Evolutionary conservation across 2,113 vertebrate species (phyloP), one percentile per base, ranked within the genome.

Genomic region (Lampris incognitus): DNA sequence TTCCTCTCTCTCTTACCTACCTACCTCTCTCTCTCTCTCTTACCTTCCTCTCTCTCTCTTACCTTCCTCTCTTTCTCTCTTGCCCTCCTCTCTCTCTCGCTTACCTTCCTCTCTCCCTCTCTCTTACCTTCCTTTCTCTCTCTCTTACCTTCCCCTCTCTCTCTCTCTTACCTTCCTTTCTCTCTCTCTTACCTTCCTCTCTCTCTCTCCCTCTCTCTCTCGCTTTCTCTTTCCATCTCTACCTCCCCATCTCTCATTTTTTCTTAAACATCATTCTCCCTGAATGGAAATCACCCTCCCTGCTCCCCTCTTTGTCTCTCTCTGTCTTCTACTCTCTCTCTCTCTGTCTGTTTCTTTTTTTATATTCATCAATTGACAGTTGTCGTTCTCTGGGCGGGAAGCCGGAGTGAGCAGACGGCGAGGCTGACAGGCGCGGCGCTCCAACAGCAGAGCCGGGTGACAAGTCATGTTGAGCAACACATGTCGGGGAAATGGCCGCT

Each of bases 371-470:
- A 24, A 62, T 74, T 87, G 86, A 85, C 85, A 86, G 86, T 83
- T 52, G 74, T 52, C 72, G 86, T 86, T 90, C 64, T 83, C 41
- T 38, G 56, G 84, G 78, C 82, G 68, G 71, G 79, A 78, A 76
- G 62, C 74, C 63, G 79, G 61, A 74, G 74, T 64, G 81, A 88
- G 87, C 85, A 87, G 88, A 91, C 85, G 83, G 85, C 88, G 75
- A 24, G 74, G 74, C 74, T 87, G 87, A 86, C 90, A 87, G 83
- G 78, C 80, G 74, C 8, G 41, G 52, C 66, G 81, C 86, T 76
- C 70, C 65, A 72, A 86, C 78, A 89, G 82, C 79, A 57, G 68
- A 1, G 55, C 75, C 55, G 67, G 61, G 81, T 40, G 69, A 74
- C 55, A 73, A 76, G 65, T 88, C 66, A 9, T n/a, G 59, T 59